Evolutionary conservation across 1,140 invertebrate genomes (phyloP), one percentile per base, ranked within the genome.

Genomic region (Vollenhovia emeryi): DNA sequence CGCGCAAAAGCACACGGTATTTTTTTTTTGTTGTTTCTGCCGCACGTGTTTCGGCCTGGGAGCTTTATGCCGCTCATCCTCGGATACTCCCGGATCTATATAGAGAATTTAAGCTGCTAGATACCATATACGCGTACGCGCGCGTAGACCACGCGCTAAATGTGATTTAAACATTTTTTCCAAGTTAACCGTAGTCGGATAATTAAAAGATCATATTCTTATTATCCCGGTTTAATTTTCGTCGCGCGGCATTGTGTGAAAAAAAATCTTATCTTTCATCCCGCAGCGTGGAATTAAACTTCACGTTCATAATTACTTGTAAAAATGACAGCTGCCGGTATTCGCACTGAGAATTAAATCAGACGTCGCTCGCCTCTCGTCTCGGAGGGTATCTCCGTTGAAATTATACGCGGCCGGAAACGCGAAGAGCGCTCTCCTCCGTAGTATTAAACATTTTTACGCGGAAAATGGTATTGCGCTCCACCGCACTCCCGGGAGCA

Each of bases 381-480:
- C 62, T 79, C 62, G 11, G 45, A 69, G 76, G 62, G 69, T 69
- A 69, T 36, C 59, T 78, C 11, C 43, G 62, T 79, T 52, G 45
- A 69, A 79, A 79, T 79, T 79, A 78, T 78, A 68, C 30, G 62
- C 60, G 75, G 60, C n/a, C 30, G 15, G 60, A 68, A 66, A 66
- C n/a, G 62, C 45, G 76, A 36, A 15, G 27, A 27, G 15, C 33
- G 45, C 9, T 68, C 33, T 79, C 6, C 76, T 62, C n/a, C 33
- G 62, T 30, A 21, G 62, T 79, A 79, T 79, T 79, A 79, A 79
- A 79, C 45, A 79, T 79, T 79, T 79, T 79, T 79, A 79, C 21
- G 62, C 62, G 62, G 45, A n/a, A 52, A 79, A 52, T 69, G 45
- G 13, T 79, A 79, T 52, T 79, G 62, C 76, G 27, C 76, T 79